These are phyloP conservation scores for Phalloptychus januarius DNA, from an alignment of 2,797 vertebrate genomes.

Conservation along the genomic window DNA sequence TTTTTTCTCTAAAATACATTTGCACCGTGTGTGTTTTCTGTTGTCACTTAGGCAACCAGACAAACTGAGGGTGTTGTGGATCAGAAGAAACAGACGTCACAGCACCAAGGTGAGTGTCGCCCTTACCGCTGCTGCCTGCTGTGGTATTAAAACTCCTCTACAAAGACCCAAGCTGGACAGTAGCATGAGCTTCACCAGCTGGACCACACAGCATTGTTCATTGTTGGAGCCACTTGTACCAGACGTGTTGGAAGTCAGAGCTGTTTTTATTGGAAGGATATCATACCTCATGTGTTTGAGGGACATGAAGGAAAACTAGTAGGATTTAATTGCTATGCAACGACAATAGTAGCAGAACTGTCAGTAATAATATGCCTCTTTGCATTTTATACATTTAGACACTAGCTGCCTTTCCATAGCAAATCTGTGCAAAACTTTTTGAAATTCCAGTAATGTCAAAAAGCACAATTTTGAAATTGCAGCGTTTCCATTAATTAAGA, in stretches of 20 bases:
- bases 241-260: neutral
- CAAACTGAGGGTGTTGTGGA: constrained; percentile 91
- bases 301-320: neutral
- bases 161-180: neutral
- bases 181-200: neutral
- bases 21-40: neutral
- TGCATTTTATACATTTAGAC: neutral
- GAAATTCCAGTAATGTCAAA: no score
- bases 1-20: neutral
- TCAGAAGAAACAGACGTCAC: constrained; percentile 85
- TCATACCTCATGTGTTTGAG: neutral
- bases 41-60: constrained; percentile 87
- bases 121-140: neutral
- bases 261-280: neutral
- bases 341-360: neutral
- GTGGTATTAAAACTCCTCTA: neutral
- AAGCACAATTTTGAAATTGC: no score
- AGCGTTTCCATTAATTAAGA: no score
- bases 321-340: neutral
- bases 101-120: constrained; percentile 84
- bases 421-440: no score
- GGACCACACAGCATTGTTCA: neutral
- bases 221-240: neutral
- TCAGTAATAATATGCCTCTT: neutral
- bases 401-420: neutral